phyloP scores from a whole-genome alignment of 2,888 invertebrate genomes.

The Cryptocephalus primarius region DNA sequence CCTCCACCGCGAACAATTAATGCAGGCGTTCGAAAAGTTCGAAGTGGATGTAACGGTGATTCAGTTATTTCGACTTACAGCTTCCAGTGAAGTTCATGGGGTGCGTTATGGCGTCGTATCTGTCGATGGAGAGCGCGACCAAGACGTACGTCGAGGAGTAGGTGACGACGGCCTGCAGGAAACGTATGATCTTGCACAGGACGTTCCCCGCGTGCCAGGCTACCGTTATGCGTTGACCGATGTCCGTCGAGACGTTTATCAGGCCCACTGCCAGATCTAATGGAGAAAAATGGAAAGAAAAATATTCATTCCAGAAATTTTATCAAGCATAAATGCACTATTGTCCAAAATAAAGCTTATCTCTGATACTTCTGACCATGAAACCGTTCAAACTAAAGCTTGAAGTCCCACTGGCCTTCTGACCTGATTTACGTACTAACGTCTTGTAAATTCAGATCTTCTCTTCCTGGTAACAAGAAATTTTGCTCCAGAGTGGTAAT shows the following conservation, averaged over 20 bases:
- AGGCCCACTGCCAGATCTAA: constrained; percentile 80
- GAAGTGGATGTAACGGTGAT: too few species aligned
- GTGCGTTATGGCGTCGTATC: constrained; percentile 87
- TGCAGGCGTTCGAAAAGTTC: too few species aligned
- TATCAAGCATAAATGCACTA: too few species aligned
- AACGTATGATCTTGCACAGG: constrained; percentile 79
- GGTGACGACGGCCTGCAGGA: constrained; percentile 76
- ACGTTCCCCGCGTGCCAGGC: constrained; percentile 83
- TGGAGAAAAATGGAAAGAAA: neutral
- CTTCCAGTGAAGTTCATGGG: constrained; percentile 93
- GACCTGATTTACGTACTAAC: too few species aligned
- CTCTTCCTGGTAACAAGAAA: too few species aligned
- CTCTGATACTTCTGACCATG: too few species aligned
- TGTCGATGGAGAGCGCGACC: constrained; percentile 83
- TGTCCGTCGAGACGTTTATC: constrained; percentile 80
- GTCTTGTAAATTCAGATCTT: too few species aligned
- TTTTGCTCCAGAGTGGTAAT: too few species aligned
- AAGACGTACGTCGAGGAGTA: constrained; percentile 89
- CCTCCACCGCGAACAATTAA: too few species aligned
- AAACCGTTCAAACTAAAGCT: too few species aligned
- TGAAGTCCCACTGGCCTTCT: too few species aligned
- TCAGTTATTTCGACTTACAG: constrained; percentile 53
- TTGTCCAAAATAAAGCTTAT: too few species aligned
- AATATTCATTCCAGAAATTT: neutral
- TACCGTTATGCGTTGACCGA: constrained; percentile 80